Conservation (phyloP, 2,888 invertebrate genomes). For the Thymelicus acteon region DNA sequence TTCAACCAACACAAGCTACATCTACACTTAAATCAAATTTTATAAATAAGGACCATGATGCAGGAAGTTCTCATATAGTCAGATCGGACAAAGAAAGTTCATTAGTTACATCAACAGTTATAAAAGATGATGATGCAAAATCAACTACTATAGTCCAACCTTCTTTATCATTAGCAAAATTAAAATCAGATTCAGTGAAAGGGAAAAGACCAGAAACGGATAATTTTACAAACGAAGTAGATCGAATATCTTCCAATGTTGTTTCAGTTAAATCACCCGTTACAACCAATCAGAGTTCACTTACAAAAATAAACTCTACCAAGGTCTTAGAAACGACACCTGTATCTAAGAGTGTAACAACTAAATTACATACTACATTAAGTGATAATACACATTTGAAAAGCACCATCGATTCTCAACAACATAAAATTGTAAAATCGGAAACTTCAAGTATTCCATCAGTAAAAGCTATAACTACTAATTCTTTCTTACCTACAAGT, state of each 20-base stretch:
- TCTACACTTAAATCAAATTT: neutral
- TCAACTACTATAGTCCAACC: neutral
- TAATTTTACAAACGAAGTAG: neutral
- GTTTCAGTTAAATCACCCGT: neutral
- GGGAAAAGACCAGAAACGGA: constrained; percentile 4
- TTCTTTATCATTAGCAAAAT: constrained; percentile 1
- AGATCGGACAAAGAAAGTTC: neutral
- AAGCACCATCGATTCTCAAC: neutral
- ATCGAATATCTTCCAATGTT: neutral
- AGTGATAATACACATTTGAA: neutral
- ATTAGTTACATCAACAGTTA: neutral
- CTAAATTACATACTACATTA: neutral
- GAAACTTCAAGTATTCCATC: neutral
- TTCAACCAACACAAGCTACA: neutral
- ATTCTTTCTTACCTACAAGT: neutral
- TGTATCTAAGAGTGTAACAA: neutral
- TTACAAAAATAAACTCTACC: neutral
- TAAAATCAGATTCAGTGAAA: constrained; percentile 2
- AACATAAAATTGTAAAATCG: neutral
- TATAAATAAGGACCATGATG: neutral
- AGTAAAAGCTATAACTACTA: neutral
- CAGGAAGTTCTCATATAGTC: neutral
- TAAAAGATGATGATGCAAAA: neutral
- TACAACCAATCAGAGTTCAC: neutral
- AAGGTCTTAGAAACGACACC: neutral